Conservation (phyloP, 2,113 vertebrate genomes). For the Verasper variegatus region DNA sequence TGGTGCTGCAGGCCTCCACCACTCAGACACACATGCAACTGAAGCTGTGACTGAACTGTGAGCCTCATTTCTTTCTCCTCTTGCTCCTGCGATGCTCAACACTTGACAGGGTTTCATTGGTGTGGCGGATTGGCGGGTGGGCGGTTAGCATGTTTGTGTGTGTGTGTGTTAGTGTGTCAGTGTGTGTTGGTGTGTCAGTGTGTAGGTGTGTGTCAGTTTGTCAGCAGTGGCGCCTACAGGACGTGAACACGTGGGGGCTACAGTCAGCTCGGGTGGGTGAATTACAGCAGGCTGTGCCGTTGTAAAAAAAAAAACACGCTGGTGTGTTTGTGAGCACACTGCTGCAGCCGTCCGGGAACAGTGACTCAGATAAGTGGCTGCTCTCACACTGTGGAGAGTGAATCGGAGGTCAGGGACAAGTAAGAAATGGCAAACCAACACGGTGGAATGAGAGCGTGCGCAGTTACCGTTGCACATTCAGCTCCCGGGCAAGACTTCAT, state of each 20-base stretch:
- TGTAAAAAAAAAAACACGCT: no score
- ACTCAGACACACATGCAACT: conserved; percentile 27
- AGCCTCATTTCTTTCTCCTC: conserved; percentile 55
- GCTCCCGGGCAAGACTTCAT: conserved; percentile 71
- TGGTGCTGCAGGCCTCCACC: conserved; percentile 41
- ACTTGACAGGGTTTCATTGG: conserved; percentile 53
- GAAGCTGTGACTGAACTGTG: conserved; percentile 51
- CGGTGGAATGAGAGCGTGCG: conserved; percentile 63
- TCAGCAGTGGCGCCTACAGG: conserved; percentile 65
- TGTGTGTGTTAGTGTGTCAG: conserved; percentile 32
- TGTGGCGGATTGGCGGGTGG: conserved; percentile 39
- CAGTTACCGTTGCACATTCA: conserved; percentile 60
- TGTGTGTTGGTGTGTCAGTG: conserved; percentile 50
- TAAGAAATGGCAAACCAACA: conserved; percentile 61
- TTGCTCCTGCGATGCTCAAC: conserved; percentile 47
- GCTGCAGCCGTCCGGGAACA: conserved; percentile 27
- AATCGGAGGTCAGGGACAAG: conserved; percentile 65
- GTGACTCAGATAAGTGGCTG: conserved; percentile 64
- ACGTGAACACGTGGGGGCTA: conserved; percentile 49
- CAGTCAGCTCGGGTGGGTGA: conserved; percentile 57
- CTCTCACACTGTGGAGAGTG: conserved; percentile 53
- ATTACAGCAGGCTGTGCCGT: conserved; percentile 51
- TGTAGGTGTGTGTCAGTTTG: conserved; percentile 56
- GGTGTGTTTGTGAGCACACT: conserved; percentile 64
- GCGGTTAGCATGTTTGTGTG: conserved; percentile 41